Conservation (phyloP, 2,797 vertebrate species). For the Liasis olivaceus region DNA sequence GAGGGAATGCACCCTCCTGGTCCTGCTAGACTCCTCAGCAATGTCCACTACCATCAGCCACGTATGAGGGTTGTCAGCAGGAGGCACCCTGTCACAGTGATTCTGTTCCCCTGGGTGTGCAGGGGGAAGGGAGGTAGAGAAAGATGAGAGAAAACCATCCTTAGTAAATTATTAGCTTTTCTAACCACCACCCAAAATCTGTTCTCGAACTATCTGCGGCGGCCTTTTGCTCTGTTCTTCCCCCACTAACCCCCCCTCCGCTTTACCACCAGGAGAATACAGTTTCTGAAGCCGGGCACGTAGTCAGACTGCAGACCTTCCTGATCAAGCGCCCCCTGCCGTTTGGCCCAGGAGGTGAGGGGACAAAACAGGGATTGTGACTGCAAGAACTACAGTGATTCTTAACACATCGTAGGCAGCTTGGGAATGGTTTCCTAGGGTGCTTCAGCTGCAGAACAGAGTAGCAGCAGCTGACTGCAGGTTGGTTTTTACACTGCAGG, state of each 20-base stretch:
- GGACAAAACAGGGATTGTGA: not conserved
- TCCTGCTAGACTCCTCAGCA: not conserved
- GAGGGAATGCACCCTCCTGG: not conserved
- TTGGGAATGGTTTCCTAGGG: not conserved
- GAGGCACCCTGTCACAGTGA: not conserved
- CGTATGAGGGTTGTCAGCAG: not conserved
- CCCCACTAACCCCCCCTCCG: not conserved
- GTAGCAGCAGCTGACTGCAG: too few relatives aligned
- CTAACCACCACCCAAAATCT: not conserved
- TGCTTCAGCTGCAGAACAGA: not conserved
- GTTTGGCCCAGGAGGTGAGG: constrained; percentile 79
- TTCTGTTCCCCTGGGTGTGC: not conserved
- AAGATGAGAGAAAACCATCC: not conserved
- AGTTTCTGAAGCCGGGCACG: constrained; percentile 70
- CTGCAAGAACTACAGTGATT: not conserved
- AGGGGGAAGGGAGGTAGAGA: not conserved
- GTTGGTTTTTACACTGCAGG: not conserved
- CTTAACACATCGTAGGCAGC: not conserved
- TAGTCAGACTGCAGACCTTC: constrained; percentile 86
- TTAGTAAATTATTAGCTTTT: not conserved
- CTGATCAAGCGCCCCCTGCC: constrained; percentile 83
- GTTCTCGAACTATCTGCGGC: not conserved
- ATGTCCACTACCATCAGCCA: not conserved
- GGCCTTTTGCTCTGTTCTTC: not conserved
- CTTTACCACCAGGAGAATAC: constrained; percentile 68